phyloP scores from a whole-genome alignment of 2,113 vertebrate species.

The Pachycephala philippinensis region DNA sequence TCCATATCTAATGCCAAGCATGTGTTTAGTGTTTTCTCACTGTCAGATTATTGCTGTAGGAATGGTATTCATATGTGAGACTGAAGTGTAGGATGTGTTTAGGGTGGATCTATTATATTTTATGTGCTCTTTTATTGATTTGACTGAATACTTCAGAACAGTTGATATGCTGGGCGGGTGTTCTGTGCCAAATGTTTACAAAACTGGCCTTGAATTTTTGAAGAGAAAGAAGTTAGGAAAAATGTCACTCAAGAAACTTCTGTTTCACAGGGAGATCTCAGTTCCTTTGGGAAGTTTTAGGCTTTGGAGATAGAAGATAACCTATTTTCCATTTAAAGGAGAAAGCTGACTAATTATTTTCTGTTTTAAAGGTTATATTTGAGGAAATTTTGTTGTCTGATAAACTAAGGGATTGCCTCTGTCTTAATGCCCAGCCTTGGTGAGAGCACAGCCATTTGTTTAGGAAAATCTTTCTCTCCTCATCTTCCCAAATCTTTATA shows the following conservation, averaged over 20 bases:
- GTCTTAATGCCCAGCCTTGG: background rate
- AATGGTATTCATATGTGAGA: background rate
- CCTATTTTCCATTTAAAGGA: too few relatives aligned
- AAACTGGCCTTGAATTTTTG: conserved; percentile 49
- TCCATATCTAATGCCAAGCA: background rate
- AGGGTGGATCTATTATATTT: background rate
- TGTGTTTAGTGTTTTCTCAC: background rate
- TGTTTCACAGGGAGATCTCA: conserved; percentile 12
- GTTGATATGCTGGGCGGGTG: background rate
- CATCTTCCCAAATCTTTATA: background rate
- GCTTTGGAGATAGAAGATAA: conserved; percentile 49
- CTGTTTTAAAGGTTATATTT: background rate
- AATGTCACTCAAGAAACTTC: conserved; percentile 9
- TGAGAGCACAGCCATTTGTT: conserved; percentile 10
- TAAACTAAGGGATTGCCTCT: conserved; percentile 26
- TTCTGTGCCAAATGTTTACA: background rate
- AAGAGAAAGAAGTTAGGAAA: conserved; percentile 13
- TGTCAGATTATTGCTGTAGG: background rate
- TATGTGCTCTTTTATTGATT: background rate
- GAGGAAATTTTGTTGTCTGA: conserved; percentile 57
- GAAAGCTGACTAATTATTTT: too few relatives aligned
- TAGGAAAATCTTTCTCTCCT: background rate
- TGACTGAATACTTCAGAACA: background rate
- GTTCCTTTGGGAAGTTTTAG: conserved; percentile 38
- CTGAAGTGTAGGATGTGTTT: background rate